Percentiles rank a stretch among this genome's conserved stretches.
These are phyloP conservation scores for Myotis daubentonii DNA, from an alignment of 2,797 vertebrate species.

Conservation along the genomic window DNA sequence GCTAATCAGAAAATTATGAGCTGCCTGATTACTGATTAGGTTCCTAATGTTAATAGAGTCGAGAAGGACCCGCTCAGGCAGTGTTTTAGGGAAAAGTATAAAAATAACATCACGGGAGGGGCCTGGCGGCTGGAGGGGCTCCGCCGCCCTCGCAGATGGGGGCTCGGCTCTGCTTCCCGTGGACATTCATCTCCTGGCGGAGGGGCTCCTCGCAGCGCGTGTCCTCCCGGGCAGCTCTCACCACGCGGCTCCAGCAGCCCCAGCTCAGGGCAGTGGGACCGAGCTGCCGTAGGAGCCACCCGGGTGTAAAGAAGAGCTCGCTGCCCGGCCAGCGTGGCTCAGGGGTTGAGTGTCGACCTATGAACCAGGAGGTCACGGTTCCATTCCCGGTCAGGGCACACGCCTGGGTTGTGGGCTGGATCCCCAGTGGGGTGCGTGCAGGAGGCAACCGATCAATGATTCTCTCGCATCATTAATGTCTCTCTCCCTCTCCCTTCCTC, in stretches of 20 bases:
- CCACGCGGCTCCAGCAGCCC: background rate
- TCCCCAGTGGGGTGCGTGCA: too few relatives aligned
- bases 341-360: too few relatives aligned
- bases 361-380: too few relatives aligned
- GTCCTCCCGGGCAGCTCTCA: background rate
- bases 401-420: too few relatives aligned
- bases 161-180: background rate
- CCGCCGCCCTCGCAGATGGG: background rate
- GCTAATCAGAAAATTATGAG: slow-evolving; percentile 93
- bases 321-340: too few relatives aligned
- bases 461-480: too few relatives aligned
- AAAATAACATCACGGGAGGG: slow-evolving; percentile 86
- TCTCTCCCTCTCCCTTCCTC: too few relatives aligned
- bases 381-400: too few relatives aligned
- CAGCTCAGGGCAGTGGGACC: background rate
- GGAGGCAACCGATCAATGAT: too few relatives aligned
- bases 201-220: background rate
- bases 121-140: slow-evolving; percentile 58
- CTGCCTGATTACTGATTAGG: slow-evolving; percentile 92
- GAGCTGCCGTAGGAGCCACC: background rate
- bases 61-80: slow-evolving; percentile 87
- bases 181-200: background rate
- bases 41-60: slow-evolving; percentile 92
- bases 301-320: background rate
- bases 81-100: slow-evolving; percentile 88